A percentile compares a stretch with the other conserved stretches of the same genome.
These are phyloP conservation scores for Myripristis jacobus DNA, from an alignment of 2,797 vertebrate genomes.

Conservation along the genomic window DNA sequence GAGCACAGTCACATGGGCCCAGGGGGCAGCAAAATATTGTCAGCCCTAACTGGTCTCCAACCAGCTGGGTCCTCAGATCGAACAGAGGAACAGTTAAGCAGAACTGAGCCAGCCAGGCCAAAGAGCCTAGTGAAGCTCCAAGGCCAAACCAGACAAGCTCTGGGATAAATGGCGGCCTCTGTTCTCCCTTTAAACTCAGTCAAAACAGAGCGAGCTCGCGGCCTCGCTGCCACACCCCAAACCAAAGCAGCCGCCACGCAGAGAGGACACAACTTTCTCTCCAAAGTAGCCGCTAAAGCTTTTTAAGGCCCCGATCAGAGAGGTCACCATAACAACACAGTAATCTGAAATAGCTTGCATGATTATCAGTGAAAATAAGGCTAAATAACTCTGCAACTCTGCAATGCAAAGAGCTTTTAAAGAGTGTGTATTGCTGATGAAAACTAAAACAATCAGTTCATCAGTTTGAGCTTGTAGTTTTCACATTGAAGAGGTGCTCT, in stretches of 20 bases:
- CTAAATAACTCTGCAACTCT: not conserved
- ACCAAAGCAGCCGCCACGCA: conserved; percentile 56
- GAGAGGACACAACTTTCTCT: conserved; percentile 61
- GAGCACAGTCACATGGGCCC: conserved; percentile 10
- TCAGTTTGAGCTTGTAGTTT: conserved; percentile 7
- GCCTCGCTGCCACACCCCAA: conserved; percentile 63
- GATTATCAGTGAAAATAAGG: not conserved
- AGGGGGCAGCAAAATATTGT: conserved; percentile 14
- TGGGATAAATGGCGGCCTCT: conserved; percentile 73
- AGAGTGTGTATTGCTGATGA: not conserved
- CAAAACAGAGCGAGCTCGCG: conserved; percentile 58
- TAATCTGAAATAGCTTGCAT: not conserved
- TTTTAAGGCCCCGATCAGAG: not conserved
- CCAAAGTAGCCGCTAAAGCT: conserved; percentile 14
- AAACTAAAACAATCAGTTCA: not conserved
- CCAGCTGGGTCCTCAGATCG: not conserved
- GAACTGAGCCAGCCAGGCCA: not conserved
- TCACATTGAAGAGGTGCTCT: conserved; percentile 34
- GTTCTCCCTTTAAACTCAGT: conserved; percentile 64
- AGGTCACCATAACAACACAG: not conserved
- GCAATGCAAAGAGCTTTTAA: not conserved
- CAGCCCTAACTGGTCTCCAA: not conserved
- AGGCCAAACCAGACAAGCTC: conserved; percentile 2
- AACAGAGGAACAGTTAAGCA: not conserved
- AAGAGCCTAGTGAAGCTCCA: conserved; percentile 12